Percentiles rank a stretch among this genome's conserved stretches.
Conservation (phyloP, 2,113 vertebrate genomes). For the Mionectes macconnelli region DNA sequence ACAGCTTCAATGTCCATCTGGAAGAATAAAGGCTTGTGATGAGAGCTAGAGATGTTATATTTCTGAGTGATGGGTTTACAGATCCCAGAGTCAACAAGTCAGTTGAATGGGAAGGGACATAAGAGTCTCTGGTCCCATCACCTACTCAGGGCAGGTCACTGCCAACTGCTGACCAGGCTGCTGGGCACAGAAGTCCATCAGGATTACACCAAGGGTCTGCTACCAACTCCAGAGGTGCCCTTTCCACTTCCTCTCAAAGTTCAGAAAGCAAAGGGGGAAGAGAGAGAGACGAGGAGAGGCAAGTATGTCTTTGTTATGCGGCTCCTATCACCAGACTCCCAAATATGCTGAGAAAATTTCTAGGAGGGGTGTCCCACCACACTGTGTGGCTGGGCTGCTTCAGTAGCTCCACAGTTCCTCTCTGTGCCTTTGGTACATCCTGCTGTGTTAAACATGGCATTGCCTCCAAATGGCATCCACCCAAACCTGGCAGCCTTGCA, state of each 20-base stretch:
- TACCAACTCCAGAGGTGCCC: not conserved
- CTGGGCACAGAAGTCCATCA: not conserved
- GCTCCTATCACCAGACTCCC: not conserved
- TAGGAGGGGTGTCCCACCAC: not conserved
- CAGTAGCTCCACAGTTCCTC: not conserved
- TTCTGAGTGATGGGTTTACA: not conserved
- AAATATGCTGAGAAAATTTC: not conserved
- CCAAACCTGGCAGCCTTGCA: not conserved
- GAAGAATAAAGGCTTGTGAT: not conserved
- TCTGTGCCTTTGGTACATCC: fast-evolving
- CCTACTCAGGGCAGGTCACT: not conserved
- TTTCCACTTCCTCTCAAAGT: not conserved
- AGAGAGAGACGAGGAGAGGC: fast-evolving
- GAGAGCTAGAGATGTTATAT: not conserved
- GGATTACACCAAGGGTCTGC: not conserved
- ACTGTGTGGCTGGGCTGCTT: not conserved
- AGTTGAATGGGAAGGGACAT: not conserved
- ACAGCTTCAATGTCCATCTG: not conserved
- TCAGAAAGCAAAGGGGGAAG: not conserved
- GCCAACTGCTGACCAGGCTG: not conserved
- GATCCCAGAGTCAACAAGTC: not conserved
- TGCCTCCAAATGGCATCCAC: not conserved
- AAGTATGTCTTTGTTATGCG: not conserved
- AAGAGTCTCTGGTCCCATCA: not conserved
- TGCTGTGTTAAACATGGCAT: not conserved